Percentiles rank a stretch among this genome's conserved stretches.
Conservation (phyloP, 1,140 invertebrate species). For the Uloborus diversus region DNA sequence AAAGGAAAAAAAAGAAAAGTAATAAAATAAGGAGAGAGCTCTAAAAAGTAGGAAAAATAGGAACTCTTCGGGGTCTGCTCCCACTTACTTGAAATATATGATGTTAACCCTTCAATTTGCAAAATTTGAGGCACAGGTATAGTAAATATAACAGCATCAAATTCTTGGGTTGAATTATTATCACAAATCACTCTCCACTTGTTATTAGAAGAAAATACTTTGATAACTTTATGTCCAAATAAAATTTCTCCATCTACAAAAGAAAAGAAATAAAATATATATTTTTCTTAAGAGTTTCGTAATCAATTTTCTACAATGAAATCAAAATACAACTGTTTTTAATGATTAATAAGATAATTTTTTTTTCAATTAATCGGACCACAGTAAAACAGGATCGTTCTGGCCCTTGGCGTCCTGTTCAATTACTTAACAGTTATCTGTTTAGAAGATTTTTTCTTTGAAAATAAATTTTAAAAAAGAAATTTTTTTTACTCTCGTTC, state of each 20-base stretch:
- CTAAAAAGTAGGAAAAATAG: not conserved
- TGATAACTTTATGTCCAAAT: conserved; percentile 24
- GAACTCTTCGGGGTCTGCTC: not conserved
- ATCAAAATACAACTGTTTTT: not conserved
- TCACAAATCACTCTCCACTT: conserved; percentile 24
- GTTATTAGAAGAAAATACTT: not conserved
- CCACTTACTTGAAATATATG: conserved; percentile 11
- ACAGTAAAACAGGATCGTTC: not conserved
- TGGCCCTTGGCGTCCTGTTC: not conserved
- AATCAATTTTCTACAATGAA: not conserved
- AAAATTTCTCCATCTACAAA: conserved; percentile 31
- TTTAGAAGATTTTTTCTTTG: not conserved
- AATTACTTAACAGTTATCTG: not conserved
- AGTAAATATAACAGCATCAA: conserved; percentile 43
- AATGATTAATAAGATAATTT: not conserved
- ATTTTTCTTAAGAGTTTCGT: not conserved
- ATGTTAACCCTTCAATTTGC: conserved; percentile 16
- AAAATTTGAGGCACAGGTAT: conserved; percentile 44
- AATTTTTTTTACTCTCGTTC: too few species aligned
- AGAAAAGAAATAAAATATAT: not conserved
- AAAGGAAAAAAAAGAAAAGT: not conserved
- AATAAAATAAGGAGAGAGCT: not conserved
- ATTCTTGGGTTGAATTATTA: conserved; percentile 27
- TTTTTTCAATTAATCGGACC: not conserved
- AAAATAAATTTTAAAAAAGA: too few species aligned